Base-by-base conservation (phyloP, 2,113 vertebrate species). In the Gnathonemus longibarbis region DNA sequence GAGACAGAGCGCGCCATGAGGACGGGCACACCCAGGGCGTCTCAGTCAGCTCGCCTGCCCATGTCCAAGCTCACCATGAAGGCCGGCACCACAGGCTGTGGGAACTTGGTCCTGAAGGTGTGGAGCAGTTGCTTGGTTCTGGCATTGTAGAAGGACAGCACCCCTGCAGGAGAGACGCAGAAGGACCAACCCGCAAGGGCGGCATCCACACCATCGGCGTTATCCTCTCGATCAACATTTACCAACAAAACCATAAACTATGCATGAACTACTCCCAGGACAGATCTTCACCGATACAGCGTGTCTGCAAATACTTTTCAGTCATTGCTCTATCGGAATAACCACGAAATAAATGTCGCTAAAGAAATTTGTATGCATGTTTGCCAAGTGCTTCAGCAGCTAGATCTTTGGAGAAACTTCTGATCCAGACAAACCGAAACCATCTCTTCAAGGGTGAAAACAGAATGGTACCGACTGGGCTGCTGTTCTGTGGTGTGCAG, bases 121-220 rank as follows among this genome's bases (percentile, higher is more conserved):
- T 98, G 98, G 89, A 99, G 96, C 91, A 98, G 94, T 93, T 97
- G 97, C 94, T 97, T 99, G 50, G 95, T 98, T 89, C 96, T 96
- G 92, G 96, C 95, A 0, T 99, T 98, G 96, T 98, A 99, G 95
- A 99, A 99, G 31, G 97, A 98, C 91, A 99, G 93, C n/a, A 96
- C 93, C 19, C 98, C 98, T 99, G 93, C 0, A 24, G 89, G 4
- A 50, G 83, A 10, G 1, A 84, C 6, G 0, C 3, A 10, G 24
- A 8, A 46, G 31, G 77, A 5, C 77, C 77, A 45, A 3, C 39
- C 77, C 42, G 19, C 42, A 85, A 11, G 45, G 24, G 19, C 24
- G 7, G 9, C 84, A 85, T 5, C 46, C 48, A 9, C 52, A 35
- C 21, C 0, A 15, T 35, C 45, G 6, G 46, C 1, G 1, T 27